A percentile compares a stretch with the other conserved stretches of the same genome.
phyloP scores from a whole-genome alignment of 2,888 invertebrate species.

The Julus scandinavius region DNA sequence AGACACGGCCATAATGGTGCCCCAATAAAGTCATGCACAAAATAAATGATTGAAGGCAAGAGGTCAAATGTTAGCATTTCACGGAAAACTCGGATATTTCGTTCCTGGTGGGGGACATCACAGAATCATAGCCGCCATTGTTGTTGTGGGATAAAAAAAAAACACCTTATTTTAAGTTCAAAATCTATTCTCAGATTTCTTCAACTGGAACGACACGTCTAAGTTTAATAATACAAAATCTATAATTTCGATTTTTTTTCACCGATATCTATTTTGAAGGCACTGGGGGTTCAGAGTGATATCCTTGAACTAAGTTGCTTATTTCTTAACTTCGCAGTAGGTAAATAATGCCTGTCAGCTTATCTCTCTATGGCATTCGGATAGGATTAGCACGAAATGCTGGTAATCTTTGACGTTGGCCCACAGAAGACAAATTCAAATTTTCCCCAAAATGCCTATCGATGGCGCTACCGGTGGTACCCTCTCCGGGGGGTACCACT shows the following conservation, averaged over 20 bases:
- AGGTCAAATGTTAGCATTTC: background rate
- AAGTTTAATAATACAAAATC: background rate
- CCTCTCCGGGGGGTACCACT: constrained; percentile 8
- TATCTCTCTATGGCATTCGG: background rate
- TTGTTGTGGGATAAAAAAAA: background rate
- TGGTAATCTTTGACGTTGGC: constrained; percentile 13
- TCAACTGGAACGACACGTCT: background rate
- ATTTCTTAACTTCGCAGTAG: constrained; percentile 37
- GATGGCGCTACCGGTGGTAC: constrained; percentile 40
- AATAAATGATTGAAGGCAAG: background rate
- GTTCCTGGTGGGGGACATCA: background rate
- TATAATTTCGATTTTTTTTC: background rate
- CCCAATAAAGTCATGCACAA: too few species aligned
- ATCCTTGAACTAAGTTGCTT: constrained; percentile 16
- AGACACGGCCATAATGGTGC: too few species aligned
- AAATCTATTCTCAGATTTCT: too few species aligned
- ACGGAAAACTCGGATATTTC: background rate
- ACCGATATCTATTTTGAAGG: background rate
- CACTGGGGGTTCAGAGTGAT: background rate
- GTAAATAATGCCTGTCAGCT: constrained; percentile 46
- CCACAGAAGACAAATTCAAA: background rate
- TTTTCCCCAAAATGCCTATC: background rate
- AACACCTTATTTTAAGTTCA: background rate
- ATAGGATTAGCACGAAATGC: constrained; percentile 17
- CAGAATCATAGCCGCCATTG: background rate